Evolutionary conservation across 1,140 invertebrate species (phyloP), one percentile per base, ranked within the genome.

Genomic region (Calosoma granatense): DNA sequence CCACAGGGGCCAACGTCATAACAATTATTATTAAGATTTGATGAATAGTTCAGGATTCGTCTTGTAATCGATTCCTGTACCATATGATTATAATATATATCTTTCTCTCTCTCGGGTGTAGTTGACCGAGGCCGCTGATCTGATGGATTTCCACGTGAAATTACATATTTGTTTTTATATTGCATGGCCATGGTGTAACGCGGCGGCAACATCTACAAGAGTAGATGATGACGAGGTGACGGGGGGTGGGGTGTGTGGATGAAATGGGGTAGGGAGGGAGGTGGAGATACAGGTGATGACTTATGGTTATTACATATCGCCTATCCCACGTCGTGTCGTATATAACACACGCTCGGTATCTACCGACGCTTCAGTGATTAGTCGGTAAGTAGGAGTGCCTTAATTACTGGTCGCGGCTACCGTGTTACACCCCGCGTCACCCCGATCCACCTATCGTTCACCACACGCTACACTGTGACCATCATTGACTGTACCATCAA

Each of bases 221-320:
- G 26, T 36, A 36, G 26, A n/a, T 17, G 6, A 12, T 12, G 9
- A 47, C 3, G 41, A 47, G 3, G n/a, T 12, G 41, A 17, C 9
- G 9, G 4, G 3, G 3, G 41, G 15, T 6, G 9, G 17, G 3
- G 17, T 9, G 17, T 17, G 6, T 47, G 17, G 9, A 47, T 4
- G 41, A 47, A 6, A 36, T 12, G 41, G 15, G 41, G 9, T 11
- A 4, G 3, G 41, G 15, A 4, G 9, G 17, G 3, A 47, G 41
- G 17, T 47, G 41, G 9, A 47, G 9, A 47, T 4, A 9, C 41
- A 17, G 41, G 6, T 47, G 41, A 47, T 47, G 41, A 47, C 41
- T 47, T 47, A 47, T 47, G 41, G 41, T 47, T 47, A 47, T 47
- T 47, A 47, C 41, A 47, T 47, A 47, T 47, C 15, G 41, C 41